A percentile compares a stretch with the other conserved stretches of the same genome.
phyloP scores from a whole-genome alignment of 2,113 vertebrate species.

The Lota lota region DNA sequence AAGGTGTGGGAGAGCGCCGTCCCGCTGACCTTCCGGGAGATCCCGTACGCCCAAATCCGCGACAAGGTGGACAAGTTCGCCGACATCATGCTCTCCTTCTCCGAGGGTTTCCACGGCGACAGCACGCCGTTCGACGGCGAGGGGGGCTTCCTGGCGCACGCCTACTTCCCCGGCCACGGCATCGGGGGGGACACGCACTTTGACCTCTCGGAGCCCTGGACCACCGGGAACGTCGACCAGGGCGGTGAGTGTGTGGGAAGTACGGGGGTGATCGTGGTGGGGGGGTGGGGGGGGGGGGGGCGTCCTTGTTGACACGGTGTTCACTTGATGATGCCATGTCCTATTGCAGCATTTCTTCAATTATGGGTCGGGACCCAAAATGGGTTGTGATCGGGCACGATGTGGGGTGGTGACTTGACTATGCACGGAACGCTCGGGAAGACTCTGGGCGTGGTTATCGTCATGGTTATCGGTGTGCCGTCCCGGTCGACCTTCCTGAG shows the following conservation, averaged over 20 bases:
- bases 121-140: constrained; percentile 90
- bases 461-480: neutral
- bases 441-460: no score
- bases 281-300: neutral
- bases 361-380: no score
- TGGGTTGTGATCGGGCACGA: no score
- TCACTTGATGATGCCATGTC: no score
- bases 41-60: constrained; percentile 79
- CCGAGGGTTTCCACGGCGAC: constrained; percentile 89
- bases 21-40: constrained; percentile 84
- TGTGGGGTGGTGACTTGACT: neutral
- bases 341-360: no score
- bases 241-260: constrained; percentile 72
- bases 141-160: constrained; percentile 88
- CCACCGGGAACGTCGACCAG: constrained; percentile 77
- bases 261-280: no score
- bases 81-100: constrained; percentile 91
- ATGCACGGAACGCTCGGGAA: neutral
- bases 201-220: constrained; percentile 88
- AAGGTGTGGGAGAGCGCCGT: constrained; percentile 80
- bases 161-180: constrained; percentile 86
- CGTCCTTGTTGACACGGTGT: neutral
- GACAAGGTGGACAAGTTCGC: constrained; percentile 81
- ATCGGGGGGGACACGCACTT: constrained; percentile 94
- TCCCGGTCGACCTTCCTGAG: no score